Evolutionary conservation across 2,797 vertebrate species (phyloP).

Genomic region (Phaenicophaeus curvirostris): DNA sequence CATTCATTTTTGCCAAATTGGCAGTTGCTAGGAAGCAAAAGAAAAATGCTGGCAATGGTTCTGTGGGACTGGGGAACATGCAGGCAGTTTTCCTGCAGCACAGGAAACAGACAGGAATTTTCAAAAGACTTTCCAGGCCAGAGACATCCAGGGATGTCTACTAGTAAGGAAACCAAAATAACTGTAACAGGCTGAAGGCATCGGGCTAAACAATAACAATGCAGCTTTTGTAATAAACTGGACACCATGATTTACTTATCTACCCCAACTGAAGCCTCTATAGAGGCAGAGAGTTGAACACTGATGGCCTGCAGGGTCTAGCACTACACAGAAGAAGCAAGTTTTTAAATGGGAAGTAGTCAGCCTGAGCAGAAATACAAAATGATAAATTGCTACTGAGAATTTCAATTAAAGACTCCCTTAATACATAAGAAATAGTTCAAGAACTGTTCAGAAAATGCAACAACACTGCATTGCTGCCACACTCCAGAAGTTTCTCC

Average conservation of each 20-base stretch:
- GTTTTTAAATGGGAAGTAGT: background rate
- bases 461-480: background rate
- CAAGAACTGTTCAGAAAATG: background rate
- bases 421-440: background rate
- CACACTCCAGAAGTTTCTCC: background rate
- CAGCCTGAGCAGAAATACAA: background rate
- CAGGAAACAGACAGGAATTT: slow-evolving; percentile 48
- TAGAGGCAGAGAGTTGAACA: background rate
- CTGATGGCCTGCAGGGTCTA: background rate
- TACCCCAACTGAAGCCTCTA: background rate
- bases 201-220: background rate
- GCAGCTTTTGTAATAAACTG: background rate
- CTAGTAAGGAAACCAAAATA: slow-evolving; percentile 13
- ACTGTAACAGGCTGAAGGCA: background rate
- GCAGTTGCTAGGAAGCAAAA: slow-evolving; percentile 62
- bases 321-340: background rate
- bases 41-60: slow-evolving; percentile 67
- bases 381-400: background rate
- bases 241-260: background rate
- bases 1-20: slow-evolving; percentile 62
- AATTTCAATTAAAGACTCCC: background rate
- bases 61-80: slow-evolving; percentile 28
- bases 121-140: slow-evolving; percentile 29
- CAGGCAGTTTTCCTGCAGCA: slow-evolving; percentile 35
- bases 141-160: background rate